These are phyloP conservation scores for Chelonoidis abingdonii DNA, from an alignment of 2,113 vertebrate genomes.

Conservation along the genomic window DNA sequence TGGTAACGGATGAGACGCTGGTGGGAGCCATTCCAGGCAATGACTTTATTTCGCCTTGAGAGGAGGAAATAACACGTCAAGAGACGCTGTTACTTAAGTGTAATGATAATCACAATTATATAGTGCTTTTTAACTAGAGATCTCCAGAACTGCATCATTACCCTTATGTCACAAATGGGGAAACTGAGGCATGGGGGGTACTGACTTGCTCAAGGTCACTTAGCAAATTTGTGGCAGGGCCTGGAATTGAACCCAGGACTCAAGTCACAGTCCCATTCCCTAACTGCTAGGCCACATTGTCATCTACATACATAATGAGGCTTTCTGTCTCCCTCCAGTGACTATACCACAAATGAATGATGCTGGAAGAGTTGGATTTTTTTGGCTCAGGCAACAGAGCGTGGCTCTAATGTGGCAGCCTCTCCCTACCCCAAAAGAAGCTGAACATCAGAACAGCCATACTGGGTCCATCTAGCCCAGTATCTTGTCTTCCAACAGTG, in stretches of 20 bases:
- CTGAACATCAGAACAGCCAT: background rate
- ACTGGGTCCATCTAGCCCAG: background rate
- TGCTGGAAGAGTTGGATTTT: background rate
- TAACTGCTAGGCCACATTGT: background rate
- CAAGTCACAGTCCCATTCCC: background rate
- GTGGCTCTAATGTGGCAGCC: background rate
- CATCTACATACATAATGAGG: background rate
- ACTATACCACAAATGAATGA: background rate
- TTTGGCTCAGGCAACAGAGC: background rate
- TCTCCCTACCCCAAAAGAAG: background rate
- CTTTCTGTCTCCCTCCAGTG: background rate
- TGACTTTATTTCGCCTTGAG: slow-evolving; percentile 69
- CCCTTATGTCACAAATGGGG: background rate
- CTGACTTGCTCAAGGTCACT: background rate
- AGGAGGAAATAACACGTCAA: slow-evolving; percentile 4
- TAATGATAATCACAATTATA: background rate
- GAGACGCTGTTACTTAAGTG: too few species aligned
- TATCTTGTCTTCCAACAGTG: background rate
- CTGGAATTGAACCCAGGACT: background rate
- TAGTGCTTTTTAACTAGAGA: background rate
- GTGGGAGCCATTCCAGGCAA: slow-evolving; percentile 41
- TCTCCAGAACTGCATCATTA: background rate
- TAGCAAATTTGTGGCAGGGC: background rate
- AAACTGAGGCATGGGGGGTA: background rate
- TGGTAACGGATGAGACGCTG: slow-evolving; percentile 44